Evolutionary conservation across 2,113 vertebrate species (phyloP), one percentile per base, ranked within the genome.

Genomic region (Spilogale gracilis): DNA sequence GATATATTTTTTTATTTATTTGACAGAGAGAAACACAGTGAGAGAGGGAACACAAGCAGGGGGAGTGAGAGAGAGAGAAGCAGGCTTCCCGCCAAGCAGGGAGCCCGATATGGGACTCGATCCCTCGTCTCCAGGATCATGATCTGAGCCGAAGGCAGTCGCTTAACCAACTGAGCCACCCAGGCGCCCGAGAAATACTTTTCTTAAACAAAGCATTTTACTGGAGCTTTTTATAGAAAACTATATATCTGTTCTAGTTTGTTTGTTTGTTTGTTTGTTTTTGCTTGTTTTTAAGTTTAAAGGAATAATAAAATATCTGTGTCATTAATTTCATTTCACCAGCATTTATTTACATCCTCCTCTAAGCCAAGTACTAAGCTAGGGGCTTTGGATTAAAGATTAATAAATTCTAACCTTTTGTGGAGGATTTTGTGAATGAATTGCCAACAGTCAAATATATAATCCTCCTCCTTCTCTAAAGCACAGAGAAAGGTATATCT

Each of bases 331-430:
- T 89, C 3, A 81, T 89, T 95, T 95, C 3, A 38, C 5, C 25
- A 48, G n/a, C 2, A 50, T 84, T 90, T 98, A 82, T 56, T 97
- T 88, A 78, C 18, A 56, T 92, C 3, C n/a, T 92, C 8, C 12
- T 73, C 27, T 71, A 83, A 71, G 9, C 17, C 12, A 76, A 13
- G 21, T 84, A 91, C 54, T 27, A 52, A 87, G 48, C 17, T 79
- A 63, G 6, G 2, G 21, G 9, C 1, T 78, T 80, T 56, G 11
- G 3, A 45, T 63, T 85, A 74, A 96, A 82, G 10, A 65, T 14
- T 32, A 30, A 92, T 43, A 25, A 54, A 50, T 48, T 48, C 73
- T 23, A 1, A 12, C 1, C 0, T 0, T 83, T 79, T 61, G 3
- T 69, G 16, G 9, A 30, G 5, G 23, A 50, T 2, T 48, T 48